Evolutionary conservation across 2,797 vertebrate species (phyloP).

Genomic region (Pogonophryne albipinna): DNA sequence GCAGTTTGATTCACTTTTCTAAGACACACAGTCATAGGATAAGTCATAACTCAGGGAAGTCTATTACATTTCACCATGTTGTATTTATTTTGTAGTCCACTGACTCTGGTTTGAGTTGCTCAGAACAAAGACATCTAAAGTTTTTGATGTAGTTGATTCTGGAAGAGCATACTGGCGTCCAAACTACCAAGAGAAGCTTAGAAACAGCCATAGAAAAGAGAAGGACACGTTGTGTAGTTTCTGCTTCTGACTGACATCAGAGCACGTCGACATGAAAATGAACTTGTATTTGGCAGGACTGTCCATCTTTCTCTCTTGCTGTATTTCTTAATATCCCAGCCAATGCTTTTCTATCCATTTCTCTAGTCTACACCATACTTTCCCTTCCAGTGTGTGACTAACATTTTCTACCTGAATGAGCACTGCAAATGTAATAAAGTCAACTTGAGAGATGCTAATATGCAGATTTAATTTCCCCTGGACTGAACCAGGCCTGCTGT

Average conservation of each 20-base stretch:
- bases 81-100: background rate
- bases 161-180: background rate
- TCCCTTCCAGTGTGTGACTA: slow-evolving; percentile 77
- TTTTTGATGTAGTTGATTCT: slow-evolving; percentile 21
- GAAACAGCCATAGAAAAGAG: slow-evolving; percentile 1
- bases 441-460: background rate
- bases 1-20: slow-evolving; percentile 29
- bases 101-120: background rate
- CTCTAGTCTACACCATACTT: slow-evolving; percentile 45
- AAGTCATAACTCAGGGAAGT: background rate
- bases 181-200: slow-evolving; percentile 13
- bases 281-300: slow-evolving; percentile 41
- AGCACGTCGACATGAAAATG: slow-evolving; percentile 34
- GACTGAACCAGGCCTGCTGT: background rate
- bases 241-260: slow-evolving; percentile 36
- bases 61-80: slow-evolving; percentile 5
- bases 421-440: slow-evolving; percentile 4
- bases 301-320: slow-evolving; percentile 6
- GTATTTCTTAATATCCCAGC: slow-evolving; percentile 7
- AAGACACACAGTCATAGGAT: slow-evolving; percentile 1
- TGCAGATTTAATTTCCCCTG: background rate
- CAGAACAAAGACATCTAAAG: slow-evolving; percentile 6
- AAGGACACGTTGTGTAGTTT: slow-evolving; percentile 3
- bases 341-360: slow-evolving; percentile 49
- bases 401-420: slow-evolving; percentile 80